phyloP scores from a whole-genome alignment of 2,113 vertebrate genomes.

The Budorcas taxicolor region DNA sequence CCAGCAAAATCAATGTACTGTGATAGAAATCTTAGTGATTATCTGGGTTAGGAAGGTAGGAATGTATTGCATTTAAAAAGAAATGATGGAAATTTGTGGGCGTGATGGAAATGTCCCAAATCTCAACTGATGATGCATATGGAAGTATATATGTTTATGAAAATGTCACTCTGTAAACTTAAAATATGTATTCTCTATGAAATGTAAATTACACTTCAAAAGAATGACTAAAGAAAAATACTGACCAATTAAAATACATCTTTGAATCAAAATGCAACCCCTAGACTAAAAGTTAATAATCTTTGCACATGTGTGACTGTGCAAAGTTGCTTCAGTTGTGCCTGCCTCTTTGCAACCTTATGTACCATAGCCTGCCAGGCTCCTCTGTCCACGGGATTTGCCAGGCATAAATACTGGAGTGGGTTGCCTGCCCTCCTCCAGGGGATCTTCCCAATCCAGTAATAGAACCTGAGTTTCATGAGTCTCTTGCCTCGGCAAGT shows the following conservation, averaged over 20 bases:
- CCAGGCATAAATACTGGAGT: neutral
- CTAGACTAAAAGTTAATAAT: neutral
- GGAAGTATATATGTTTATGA: neutral
- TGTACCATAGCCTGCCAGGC: neutral
- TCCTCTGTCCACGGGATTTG: fast-evolving
- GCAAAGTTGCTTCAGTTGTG: neutral
- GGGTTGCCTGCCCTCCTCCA: neutral
- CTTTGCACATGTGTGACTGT: neutral
- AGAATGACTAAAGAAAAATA: neutral
- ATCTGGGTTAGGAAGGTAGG: neutral
- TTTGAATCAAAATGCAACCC: neutral
- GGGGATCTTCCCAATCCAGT: neutral
- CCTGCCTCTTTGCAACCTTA: neutral
- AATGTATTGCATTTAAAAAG: neutral
- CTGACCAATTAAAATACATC: neutral
- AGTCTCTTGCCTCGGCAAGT: neutral
- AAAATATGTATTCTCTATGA: neutral
- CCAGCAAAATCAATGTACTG: neutral
- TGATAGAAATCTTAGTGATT: neutral
- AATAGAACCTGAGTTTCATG: neutral
- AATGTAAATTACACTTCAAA: neutral
- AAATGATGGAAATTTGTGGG: neutral
- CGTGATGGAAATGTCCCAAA: neutral
- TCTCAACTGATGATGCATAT: neutral
- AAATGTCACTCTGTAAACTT: neutral